Conservation (phyloP, 2,797 vertebrate species). For the Microctenopoma stevenorrisi region DNA sequence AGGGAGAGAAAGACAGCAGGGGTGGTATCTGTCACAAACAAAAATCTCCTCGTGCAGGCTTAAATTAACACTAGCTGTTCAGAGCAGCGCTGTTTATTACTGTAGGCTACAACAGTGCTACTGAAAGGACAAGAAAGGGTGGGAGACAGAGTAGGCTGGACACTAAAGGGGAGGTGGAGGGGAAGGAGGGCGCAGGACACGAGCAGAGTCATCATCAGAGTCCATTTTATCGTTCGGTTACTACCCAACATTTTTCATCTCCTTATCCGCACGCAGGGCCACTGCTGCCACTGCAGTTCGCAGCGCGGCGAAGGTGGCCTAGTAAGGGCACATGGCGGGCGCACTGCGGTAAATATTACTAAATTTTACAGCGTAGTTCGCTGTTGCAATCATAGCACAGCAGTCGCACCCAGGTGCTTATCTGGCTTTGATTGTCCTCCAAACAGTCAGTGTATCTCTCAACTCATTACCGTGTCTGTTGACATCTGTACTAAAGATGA, state of each 20-base stretch:
- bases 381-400: constrained; percentile 83
- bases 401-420: constrained; percentile 86
- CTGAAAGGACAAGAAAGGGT: constrained; percentile 70
- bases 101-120: constrained; percentile 55
- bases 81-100: constrained; percentile 65
- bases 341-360: constrained; percentile 62
- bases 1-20: constrained; percentile 36
- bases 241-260: constrained; percentile 58
- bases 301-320: constrained; percentile 48
- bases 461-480: constrained; percentile 55
- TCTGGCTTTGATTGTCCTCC: constrained; percentile 83
- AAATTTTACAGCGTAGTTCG: constrained; percentile 66
- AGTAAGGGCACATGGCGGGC: constrained; percentile 52
- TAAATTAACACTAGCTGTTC: constrained; percentile 63
- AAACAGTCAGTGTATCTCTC: constrained; percentile 71
- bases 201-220: constrained; percentile 68
- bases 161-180: constrained; percentile 39
- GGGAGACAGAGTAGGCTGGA: constrained; percentile 65
- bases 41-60: constrained; percentile 49
- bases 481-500: neutral
- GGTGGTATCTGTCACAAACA: constrained; percentile 62
- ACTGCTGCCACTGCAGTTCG: constrained; percentile 30
- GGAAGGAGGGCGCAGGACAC: constrained; percentile 61
- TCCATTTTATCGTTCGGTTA: constrained; percentile 69
- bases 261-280: constrained; percentile 36